Conservation (phyloP, 2,113 vertebrate genomes). For the Monopterus albus region DNA sequence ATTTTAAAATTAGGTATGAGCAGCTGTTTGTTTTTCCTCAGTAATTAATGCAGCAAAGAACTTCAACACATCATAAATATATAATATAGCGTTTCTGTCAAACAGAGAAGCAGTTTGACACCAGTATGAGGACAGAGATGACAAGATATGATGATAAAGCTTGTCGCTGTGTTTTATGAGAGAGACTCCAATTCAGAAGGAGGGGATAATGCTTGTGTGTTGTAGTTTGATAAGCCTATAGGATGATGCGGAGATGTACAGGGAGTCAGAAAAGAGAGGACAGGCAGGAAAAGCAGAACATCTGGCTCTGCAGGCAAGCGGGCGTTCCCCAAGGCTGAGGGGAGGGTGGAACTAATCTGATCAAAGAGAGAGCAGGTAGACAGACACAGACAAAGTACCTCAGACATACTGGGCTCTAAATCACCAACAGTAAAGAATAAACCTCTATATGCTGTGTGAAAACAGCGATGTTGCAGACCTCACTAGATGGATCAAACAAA, state of each 20-base stretch:
- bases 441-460: neutral
- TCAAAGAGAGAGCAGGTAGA: conserved; percentile 45
- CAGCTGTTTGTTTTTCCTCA: neutral
- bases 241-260: conserved; percentile 11
- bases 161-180: neutral
- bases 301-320: conserved; percentile 31
- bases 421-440: neutral
- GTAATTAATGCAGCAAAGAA: neutral
- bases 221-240: conserved; percentile 15
- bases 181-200: neutral
- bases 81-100: too few species aligned
- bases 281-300: conserved; percentile 40
- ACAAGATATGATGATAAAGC: conserved; percentile 1
- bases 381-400: conserved; percentile 10
- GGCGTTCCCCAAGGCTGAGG: conserved; percentile 22
- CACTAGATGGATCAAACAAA: neutral
- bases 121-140: conserved; percentile 11
- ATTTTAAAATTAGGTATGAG: neutral
- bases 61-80: neutral
- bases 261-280: neutral
- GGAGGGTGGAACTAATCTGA: conserved; percentile 38
- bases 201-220: neutral
- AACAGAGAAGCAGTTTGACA: conserved; percentile 1
- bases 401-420: conserved; percentile 11
- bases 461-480: neutral